phyloP scores from a whole-genome alignment of 2,113 vertebrate genomes.

The Pungitius pungitius region DNA sequence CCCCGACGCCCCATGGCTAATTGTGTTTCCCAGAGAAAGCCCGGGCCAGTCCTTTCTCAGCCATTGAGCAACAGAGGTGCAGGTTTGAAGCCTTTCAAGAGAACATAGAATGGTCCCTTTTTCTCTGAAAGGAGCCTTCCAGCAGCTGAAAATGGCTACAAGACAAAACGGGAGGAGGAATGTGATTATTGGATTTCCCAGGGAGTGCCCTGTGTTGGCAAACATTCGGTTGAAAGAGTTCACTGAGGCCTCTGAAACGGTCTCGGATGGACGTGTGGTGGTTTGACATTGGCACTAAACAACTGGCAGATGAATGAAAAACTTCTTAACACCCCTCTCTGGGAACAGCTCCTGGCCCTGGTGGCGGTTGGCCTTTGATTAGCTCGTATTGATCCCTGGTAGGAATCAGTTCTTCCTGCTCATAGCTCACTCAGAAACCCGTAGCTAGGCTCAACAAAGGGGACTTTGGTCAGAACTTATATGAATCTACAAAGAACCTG shows the following conservation, averaged over 20 bases:
- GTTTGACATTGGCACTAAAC: conserved; percentile 23
- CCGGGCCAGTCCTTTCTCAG: conserved; percentile 70
- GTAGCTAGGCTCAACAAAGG: conserved; percentile 15
- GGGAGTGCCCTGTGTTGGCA: conserved; percentile 70
- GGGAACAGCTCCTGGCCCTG: neutral
- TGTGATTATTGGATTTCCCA: conserved; percentile 67
- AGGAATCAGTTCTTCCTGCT: conserved; percentile 39
- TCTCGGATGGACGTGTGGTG: conserved; percentile 29
- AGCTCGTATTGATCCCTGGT: conserved; percentile 46
- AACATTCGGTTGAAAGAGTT: conserved; percentile 63
- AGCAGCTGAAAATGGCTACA: conserved; percentile 62
- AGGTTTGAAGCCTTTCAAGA: conserved; percentile 76
- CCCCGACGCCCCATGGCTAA: conserved; percentile 73
- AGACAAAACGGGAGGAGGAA: conserved; percentile 72
- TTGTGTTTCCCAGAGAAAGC: conserved; percentile 80
- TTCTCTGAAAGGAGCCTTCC: conserved; percentile 75
- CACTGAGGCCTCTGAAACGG: conserved; percentile 51
- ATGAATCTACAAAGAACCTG: conserved; percentile 1
- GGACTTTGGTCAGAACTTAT: conserved; percentile 18
- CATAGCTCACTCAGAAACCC: conserved; percentile 14
- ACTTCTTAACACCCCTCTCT: conserved; percentile 3
- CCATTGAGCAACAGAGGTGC: conserved; percentile 67
- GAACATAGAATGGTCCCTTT: conserved; percentile 60
- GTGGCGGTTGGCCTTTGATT: conserved; percentile 38
- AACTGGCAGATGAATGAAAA: conserved; percentile 25